Evolutionary conservation across 2,888 invertebrate species (phyloP).

Genomic region (Eutolmus rufibarbis): DNA sequence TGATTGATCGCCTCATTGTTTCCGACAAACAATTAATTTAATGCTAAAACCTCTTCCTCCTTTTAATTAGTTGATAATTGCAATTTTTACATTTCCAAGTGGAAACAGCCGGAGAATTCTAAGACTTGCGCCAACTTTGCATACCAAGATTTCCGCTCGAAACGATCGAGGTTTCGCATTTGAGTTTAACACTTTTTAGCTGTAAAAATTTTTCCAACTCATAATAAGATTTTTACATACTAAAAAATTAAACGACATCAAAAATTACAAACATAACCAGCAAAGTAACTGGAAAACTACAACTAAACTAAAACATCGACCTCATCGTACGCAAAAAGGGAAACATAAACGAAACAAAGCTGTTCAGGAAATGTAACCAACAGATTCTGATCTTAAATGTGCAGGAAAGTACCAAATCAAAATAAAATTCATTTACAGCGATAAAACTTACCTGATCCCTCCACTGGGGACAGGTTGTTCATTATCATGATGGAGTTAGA

Average conservation of each 20-base stretch:
- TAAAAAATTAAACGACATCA: not conserved
- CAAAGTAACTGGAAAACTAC: not conserved
- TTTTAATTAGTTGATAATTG: not conserved
- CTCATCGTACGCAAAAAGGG: not conserved
- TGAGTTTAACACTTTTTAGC: not conserved
- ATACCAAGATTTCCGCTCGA: not conserved
- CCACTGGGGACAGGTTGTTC: slow-evolving; percentile 48
- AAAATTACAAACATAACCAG: not conserved
- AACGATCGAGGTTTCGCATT: not conserved
- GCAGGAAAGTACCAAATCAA: not conserved
- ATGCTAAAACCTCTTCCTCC: not conserved
- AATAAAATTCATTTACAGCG: not conserved
- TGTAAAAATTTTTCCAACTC: not conserved
- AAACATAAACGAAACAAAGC: not conserved
- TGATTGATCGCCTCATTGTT: not conserved
- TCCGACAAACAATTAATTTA: not conserved
- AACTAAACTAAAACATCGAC: slow-evolving; percentile 28
- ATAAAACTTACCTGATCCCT: slow-evolving; percentile 49
- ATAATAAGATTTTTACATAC: not conserved
- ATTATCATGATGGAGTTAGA: slow-evolving; percentile 38
- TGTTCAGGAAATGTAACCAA: not conserved
- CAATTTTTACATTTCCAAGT: not conserved
- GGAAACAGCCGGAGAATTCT: not conserved
- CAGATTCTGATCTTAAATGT: not conserved
- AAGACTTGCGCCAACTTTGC: not conserved